Evolutionary conservation across 92 coral and sea anemone genomes (phyloP), one percentile per base, ranked within the genome.

Genomic region (Metridium senile): DNA sequence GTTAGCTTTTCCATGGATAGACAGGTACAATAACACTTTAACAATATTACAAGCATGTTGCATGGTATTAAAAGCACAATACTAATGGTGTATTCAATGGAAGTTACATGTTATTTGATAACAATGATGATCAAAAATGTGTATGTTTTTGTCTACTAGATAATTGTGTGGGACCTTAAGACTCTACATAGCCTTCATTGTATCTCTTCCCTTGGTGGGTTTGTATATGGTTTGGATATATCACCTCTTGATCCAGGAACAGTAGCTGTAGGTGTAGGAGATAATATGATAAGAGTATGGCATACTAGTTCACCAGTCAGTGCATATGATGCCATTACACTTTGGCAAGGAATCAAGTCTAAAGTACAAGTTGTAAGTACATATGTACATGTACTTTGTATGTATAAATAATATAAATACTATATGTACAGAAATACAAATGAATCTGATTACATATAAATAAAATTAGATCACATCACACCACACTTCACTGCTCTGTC

Each of bases 221-320:
- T 89, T 85, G 96, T 83, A 1, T 96, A 96, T 74, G 89, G 96
- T 28, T 71, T 96, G 74, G 88, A 91, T 30, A 81, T 96, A 70
- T 85, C 96, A 26, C 87, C 97, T 53, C 76, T 96, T 73, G 97
- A 96, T 76, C 99, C 99, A 66, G 97, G 98, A 17, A 85, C 96
- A 9, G 26, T 96, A 45, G 99, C 97, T 52, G 58, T 96, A 33
- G 99, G 96, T 29, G 99, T 96, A 0, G 99, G 99, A 26, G 99
- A 96, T 74, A 93, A 90, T 76, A 93, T 92, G 97, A 83, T 96
- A 26, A 86, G 99, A 63, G 84, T 96, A 69, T 96, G 99, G 99
- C 89, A 89, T 46, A 83, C 97, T 21, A 56, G 81, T 1, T 74
- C 93, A 33, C 62, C 86, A 18, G 45, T 30, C n/a, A 77, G 89